A percentile compares a stretch with the other conserved stretches of the same genome.
These are phyloP conservation scores for Panurus biarmicus DNA, from an alignment of 2,113 vertebrate species.

Conservation along the genomic window DNA sequence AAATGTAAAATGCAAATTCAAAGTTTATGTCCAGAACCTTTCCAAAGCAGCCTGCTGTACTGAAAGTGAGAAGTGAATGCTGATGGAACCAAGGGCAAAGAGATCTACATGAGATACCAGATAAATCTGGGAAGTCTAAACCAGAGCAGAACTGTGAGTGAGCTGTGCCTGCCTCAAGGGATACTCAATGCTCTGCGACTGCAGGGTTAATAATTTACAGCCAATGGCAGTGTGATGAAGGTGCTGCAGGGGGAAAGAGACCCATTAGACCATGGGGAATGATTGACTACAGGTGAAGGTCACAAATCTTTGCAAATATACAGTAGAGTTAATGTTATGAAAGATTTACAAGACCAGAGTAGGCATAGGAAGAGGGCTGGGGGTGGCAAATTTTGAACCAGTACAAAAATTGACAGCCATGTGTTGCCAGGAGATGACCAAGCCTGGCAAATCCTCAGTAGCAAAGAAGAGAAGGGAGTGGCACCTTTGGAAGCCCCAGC, in stretches of 20 bases:
- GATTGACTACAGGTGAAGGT: conserved; percentile 46
- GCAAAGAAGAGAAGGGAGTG: not conserved
- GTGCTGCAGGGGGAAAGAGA: not conserved
- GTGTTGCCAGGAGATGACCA: not conserved
- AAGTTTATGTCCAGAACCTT: not conserved
- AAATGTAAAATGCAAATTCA: not conserved
- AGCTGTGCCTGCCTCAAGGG: not conserved
- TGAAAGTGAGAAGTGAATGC: not conserved
- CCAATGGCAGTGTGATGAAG: not conserved
- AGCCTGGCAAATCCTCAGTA: conserved; percentile 10
- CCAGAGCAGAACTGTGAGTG: not conserved
- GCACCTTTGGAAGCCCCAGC: not conserved
- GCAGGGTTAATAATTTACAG: conserved; percentile 40
- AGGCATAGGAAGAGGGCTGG: not conserved
- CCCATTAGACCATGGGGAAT: not conserved
- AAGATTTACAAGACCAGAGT: conserved; percentile 50
- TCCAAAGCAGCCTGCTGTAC: not conserved
- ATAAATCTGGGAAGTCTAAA: not conserved
- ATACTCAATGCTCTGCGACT: not conserved
- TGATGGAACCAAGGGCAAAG: not conserved
- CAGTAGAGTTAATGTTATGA: not conserved
- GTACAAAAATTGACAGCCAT: not conserved
- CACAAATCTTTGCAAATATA: conserved; percentile 26
- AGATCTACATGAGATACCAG: not conserved
- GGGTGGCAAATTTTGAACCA: not conserved